Evolutionary conservation across 2,797 vertebrate species (phyloP).

Genomic region (Acanthis flammea): DNA sequence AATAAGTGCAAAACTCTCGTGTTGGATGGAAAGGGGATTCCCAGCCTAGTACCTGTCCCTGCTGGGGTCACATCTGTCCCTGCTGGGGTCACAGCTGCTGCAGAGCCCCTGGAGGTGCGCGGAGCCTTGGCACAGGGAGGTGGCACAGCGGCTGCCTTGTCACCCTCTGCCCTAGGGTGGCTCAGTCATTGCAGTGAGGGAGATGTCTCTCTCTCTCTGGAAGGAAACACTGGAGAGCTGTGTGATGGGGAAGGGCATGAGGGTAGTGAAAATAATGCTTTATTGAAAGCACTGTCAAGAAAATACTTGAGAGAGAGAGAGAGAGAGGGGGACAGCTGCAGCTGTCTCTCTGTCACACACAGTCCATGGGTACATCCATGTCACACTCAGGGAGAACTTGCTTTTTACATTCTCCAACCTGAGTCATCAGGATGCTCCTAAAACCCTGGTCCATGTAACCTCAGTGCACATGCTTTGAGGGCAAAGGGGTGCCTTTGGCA

Average conservation of each 20-base stretch:
- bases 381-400: background rate
- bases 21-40: background rate
- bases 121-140: background rate
- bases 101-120: rapidly evolving
- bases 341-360: background rate
- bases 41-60: rapidly evolving
- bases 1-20: background rate
- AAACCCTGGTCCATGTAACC: rapidly evolving
- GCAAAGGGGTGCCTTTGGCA: background rate
- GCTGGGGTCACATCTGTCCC: background rate
- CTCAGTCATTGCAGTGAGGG: rapidly evolving
- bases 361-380: rapidly evolving
- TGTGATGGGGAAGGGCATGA: background rate
- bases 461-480: background rate
- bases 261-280: background rate
- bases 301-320: background rate
- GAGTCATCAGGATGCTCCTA: background rate
- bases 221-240: rapidly evolving
- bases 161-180: rapidly evolving
- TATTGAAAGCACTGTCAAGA: background rate
- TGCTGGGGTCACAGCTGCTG: background rate
- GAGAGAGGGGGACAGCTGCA: background rate
- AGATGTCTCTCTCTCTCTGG: background rate
- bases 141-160: rapidly evolving
- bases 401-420: background rate